phyloP scores from a whole-genome alignment of 2,888 invertebrate species.

The Hyles lineata region DNA sequence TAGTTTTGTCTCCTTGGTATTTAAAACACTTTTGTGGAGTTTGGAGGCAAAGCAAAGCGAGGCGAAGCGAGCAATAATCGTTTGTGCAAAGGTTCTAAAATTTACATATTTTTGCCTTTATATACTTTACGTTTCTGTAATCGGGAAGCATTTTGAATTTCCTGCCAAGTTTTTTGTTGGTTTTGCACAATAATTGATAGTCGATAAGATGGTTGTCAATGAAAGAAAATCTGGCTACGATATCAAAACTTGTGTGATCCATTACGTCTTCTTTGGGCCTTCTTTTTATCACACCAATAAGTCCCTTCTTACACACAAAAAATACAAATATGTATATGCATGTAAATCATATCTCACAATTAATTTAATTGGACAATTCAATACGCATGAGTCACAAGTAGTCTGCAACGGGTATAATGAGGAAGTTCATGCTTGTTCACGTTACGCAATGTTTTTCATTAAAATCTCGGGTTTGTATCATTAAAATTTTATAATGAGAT shows the following conservation, averaged over 20 bases:
- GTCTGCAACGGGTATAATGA: neutral
- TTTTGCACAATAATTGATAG: no score
- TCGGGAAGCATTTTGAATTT: no score
- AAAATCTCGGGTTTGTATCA: neutral
- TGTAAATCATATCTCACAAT: neutral
- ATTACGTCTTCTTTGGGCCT: no score
- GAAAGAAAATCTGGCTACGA: no score
- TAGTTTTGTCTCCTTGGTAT: neutral
- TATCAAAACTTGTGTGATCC: no score
- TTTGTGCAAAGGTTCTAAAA: no score
- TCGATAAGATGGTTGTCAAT: no score
- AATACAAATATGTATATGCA: neutral
- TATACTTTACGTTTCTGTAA: no score
- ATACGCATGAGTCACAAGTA: neutral
- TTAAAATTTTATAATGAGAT: constrained; percentile 15
- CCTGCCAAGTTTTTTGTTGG: no score
- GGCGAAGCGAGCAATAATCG: no score
- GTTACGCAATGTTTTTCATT: constrained; percentile 1
- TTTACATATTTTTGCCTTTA: no score
- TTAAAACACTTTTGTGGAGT: neutral
- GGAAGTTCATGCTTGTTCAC: neutral
- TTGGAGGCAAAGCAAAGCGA: neutral
- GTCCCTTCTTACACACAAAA: neutral
- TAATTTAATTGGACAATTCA: neutral
- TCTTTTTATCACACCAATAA: neutral